Percentiles rank a stretch among this genome's conserved stretches.
Evolutionary conservation across 1,140 invertebrate genomes (phyloP).

Genomic region (Oryctes rhinoceros): DNA sequence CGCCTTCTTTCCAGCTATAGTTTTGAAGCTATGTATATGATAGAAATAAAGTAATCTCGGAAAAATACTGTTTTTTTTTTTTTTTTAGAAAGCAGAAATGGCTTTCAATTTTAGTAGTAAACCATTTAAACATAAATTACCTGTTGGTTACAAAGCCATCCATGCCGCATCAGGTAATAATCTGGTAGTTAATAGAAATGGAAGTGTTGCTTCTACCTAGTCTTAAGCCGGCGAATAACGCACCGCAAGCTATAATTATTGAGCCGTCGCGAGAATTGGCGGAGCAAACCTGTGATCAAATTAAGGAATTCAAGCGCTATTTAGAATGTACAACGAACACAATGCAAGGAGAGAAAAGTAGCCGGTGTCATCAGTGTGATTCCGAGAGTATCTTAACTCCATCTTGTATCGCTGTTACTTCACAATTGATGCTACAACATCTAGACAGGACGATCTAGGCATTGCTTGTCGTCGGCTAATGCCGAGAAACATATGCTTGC

Average conservation of each 20-base stretch:
- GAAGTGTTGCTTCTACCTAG: conserved; percentile 61
- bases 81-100: conserved; percentile 91
- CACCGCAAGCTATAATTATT: conserved; percentile 94
- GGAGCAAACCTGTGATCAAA: conserved; percentile 93
- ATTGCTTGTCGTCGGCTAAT: too few species aligned
- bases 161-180: conserved; percentile 73
- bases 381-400: too few species aligned
- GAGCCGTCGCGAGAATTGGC: conserved; percentile 98
- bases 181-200: conserved; percentile 69
- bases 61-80: background rate
- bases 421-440: too few species aligned
- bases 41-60: background rate
- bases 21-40: conserved; percentile 76
- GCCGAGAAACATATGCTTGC: too few species aligned
- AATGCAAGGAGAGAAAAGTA: too few species aligned
- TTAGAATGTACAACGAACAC: too few species aligned
- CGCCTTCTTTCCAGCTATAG: conserved; percentile 91
- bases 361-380: too few species aligned
- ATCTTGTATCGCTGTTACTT: too few species aligned
- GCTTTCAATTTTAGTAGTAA: conserved; percentile 94
- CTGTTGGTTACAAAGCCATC: conserved; percentile 74
- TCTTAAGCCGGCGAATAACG: conserved; percentile 77
- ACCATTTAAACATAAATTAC: conserved; percentile 83
- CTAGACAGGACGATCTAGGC: too few species aligned
- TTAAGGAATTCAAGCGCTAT: conserved; percentile 91